These are phyloP conservation scores for Plectrocnemia conspersa DNA, from an alignment of 1,140 invertebrate species.

Conservation along the genomic window DNA sequence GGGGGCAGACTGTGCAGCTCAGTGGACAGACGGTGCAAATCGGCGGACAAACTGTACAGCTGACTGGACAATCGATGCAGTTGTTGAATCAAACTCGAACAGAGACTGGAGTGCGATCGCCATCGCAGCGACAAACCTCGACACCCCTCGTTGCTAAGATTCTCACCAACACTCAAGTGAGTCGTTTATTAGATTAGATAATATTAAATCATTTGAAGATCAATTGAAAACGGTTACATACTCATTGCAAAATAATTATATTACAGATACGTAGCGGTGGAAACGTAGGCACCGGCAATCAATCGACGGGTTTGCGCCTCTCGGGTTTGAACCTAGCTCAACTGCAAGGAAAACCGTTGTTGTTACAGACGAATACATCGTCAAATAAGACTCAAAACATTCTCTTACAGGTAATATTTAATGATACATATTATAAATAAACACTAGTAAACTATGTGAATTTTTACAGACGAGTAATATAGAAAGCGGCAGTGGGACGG, in stretches of 20 bases:
- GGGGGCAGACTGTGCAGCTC: slow-evolving; percentile 28
- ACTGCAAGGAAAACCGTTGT: slow-evolving; percentile 28
- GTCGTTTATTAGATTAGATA: background rate
- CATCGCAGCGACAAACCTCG: slow-evolving; percentile 18
- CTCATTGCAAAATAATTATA: background rate
- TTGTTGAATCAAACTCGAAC: slow-evolving; percentile 39
- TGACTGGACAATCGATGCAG: slow-evolving; percentile 51
- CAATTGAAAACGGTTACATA: background rate
- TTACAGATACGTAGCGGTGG: slow-evolving; percentile 3
- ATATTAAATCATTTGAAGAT: too few species aligned
- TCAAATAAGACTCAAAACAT: slow-evolving; percentile 18
- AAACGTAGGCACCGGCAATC: background rate
- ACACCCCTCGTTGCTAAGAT: slow-evolving; percentile 30
- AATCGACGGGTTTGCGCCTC: slow-evolving; percentile 21
- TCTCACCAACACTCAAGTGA: slow-evolving; percentile 29
- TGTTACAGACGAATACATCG: slow-evolving; percentile 20
- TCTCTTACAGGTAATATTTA: slow-evolving; percentile 23
- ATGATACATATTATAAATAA: background rate
- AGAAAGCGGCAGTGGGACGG: background rate
- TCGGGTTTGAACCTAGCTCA: slow-evolving; percentile 25
- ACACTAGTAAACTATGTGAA: background rate
- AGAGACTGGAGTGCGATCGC: slow-evolving; percentile 28
- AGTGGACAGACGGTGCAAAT: slow-evolving; percentile 42
- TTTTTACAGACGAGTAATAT: slow-evolving; percentile 24
- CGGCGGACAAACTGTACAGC: slow-evolving; percentile 52